Base-by-base conservation (phyloP, 1,140 invertebrate genomes). In the Nylanderia fulva region DNA sequence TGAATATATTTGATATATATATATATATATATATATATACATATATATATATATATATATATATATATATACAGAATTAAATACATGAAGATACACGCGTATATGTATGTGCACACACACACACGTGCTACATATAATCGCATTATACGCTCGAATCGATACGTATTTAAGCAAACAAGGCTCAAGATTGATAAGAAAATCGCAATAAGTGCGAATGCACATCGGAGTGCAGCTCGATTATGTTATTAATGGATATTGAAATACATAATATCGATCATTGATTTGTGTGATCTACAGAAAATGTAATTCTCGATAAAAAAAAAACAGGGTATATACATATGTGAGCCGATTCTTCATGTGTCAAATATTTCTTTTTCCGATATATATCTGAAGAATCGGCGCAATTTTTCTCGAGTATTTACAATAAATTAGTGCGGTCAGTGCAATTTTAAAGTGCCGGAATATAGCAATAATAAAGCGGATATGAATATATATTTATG, bases 31-130 rank as follows among this genome's bases (percentile, higher is more conserved):
- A n/a, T n/a, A n/a, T n/a, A n/a, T n/a, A n/a, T n/a, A n/a, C n/a
- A n/a, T n/a, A 8, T 54, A 21, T 56, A 18, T 21, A 56, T 2
- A 18, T 56, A 7, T 21, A 21, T 52, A 42, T 52, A n/a, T 21
- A 71, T 56, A 42, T 69, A 54, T 69, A 69, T 58, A 27, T 69
- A 58, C 27, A 60, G 36, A 58, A 2, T 56, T 71, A 33, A n/a
- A n/a, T n/a, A n/a, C 8, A 2, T 21, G 1, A 1, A 39, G 7
- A 33, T 60, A 45, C 36, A 60, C 33, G 18, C 36, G 18, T 29
- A n/a, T 21, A 61, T 24, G 15, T 72, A 27, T 29, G 9, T 29
- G 36, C 56, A 72, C 27, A 56, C n/a, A n/a, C n/a, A n/a, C 3
- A 33, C 27, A 21, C 33, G 15, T 54, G 36, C 33, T 58, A 45